Evolutionary conservation across 2,113 vertebrate genomes (phyloP).

Genomic region (Hypomesus transpacificus): DNA sequence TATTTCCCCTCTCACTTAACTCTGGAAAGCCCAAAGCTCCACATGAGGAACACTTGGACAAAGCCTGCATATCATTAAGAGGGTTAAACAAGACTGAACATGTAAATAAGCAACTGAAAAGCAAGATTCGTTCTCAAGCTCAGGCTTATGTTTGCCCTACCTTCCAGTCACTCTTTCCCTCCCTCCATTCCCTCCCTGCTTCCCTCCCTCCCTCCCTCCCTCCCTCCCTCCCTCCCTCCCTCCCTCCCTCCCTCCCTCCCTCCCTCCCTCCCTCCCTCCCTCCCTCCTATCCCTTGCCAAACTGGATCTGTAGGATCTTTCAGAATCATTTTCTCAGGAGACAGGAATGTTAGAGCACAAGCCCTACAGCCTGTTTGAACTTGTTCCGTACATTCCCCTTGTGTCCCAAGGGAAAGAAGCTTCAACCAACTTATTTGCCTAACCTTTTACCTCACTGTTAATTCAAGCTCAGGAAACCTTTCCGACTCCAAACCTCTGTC

Average conservation of each 20-base stretch:
- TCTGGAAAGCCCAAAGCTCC: conserved; percentile 6
- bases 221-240: conserved; percentile 64
- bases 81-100: conserved; percentile 61
- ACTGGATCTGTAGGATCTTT: conserved; percentile 74
- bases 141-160: conserved; percentile 59
- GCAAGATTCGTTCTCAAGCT: conserved; percentile 59
- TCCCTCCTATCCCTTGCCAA: conserved; percentile 68
- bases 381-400: conserved; percentile 56
- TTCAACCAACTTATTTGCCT: conserved; percentile 17
- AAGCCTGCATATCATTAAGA: conserved; percentile 29
- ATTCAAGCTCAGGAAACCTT: neutral
- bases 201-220: conserved; percentile 44
- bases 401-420: conserved; percentile 44
- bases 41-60: conserved; percentile 24
- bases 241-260: conserved; percentile 38
- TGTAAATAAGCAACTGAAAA: conserved; percentile 69
- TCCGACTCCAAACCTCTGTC: neutral
- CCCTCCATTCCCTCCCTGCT: conserved; percentile 61
- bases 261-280: conserved; percentile 49
- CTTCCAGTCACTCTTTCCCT: conserved; percentile 36
- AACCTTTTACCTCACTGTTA: conserved; percentile 27
- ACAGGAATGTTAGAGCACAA: conserved; percentile 69
- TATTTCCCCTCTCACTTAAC: neutral
- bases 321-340: conserved; percentile 71
- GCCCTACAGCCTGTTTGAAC: conserved; percentile 58